A percentile compares a stretch with the other conserved stretches of the same genome.
phyloP scores from a whole-genome alignment of 2,797 vertebrate species.

The Rhadinocentrus ornatus region DNA sequence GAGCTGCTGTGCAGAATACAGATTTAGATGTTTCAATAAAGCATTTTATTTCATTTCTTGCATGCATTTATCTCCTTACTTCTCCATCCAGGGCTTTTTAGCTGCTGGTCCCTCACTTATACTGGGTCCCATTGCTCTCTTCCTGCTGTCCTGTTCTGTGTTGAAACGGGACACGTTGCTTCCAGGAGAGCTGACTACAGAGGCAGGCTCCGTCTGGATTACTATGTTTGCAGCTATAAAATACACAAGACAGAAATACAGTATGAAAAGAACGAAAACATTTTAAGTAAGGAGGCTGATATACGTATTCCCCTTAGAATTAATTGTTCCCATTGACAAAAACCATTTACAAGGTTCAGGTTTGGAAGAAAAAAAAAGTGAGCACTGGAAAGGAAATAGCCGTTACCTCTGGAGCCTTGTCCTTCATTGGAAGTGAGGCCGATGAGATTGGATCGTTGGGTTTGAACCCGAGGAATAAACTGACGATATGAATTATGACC shows the following conservation, averaged over 20 bases:
- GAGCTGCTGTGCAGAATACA: not conserved
- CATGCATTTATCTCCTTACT: conserved; percentile 79
- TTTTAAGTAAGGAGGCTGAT: not conserved
- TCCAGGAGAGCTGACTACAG: conserved; percentile 81
- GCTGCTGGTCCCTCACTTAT: conserved; percentile 82
- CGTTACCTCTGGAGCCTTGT: conserved; percentile 91
- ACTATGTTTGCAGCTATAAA: conserved; percentile 94
- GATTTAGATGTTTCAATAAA: not conserved
- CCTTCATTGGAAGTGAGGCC: conserved; percentile 94
- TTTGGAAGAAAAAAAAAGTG: not conserved
- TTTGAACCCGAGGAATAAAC: conserved; percentile 96
- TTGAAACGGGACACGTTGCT: conserved; percentile 85
- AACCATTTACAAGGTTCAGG: not conserved
- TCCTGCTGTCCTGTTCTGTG: conserved; percentile 90
- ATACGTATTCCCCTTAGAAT: not conserved
- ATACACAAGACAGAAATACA: conserved; percentile 9
- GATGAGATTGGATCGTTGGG: conserved; percentile 95
- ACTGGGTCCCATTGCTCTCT: conserved; percentile 82
- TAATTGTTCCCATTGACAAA: not conserved
- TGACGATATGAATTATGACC: conserved; percentile 93
- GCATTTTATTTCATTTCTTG: not conserved
- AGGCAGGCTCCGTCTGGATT: conserved; percentile 92
- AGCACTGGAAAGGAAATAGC: not conserved
- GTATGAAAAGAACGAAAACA: not conserved
- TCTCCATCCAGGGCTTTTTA: conserved; percentile 96